Conservation (phyloP, 2,888 invertebrate genomes). For the Chouioia cunea region DNA sequence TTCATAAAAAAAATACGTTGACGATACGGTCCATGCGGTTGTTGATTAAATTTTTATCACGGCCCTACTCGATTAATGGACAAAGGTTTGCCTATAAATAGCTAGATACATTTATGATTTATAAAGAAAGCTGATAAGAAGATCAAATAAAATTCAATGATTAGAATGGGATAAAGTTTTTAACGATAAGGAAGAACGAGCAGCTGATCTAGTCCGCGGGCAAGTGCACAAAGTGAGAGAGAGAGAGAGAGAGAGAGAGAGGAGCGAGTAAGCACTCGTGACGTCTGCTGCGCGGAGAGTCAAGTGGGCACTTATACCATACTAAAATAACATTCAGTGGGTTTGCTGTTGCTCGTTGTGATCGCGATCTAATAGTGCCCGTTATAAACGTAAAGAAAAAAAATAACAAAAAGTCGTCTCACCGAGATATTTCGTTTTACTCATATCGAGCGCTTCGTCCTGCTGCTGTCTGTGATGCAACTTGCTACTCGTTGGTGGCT, state of each 20-base stretch:
- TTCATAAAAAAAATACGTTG: too few species aligned
- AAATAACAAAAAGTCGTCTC: too few species aligned
- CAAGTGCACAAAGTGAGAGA: slow-evolving; percentile 59
- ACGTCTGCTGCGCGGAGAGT: slow-evolving; percentile 63
- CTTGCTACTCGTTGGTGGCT: slow-evolving; percentile 27
- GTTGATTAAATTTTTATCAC: too few species aligned
- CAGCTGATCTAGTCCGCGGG: slow-evolving; percentile 53
- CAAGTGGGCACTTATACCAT: slow-evolving; percentile 67
- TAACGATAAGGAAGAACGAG: slow-evolving; percentile 11
- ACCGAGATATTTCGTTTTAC: slow-evolving; percentile 66
- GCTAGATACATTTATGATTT: too few species aligned
- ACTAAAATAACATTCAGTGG: slow-evolving; percentile 69
- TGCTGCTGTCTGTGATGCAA: slow-evolving; percentile 53
- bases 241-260: slow-evolving; percentile 47
- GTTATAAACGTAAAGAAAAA: too few species aligned
- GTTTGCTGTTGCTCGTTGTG: slow-evolving; percentile 56
- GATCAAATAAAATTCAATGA: not conserved
- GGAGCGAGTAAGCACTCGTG: slow-evolving; percentile 60
- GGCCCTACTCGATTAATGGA: too few species aligned
- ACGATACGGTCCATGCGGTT: too few species aligned
- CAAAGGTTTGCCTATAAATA: too few species aligned
- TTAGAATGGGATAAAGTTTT: slow-evolving; percentile 16
- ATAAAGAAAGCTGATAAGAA: too few species aligned
- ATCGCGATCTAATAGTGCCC: slow-evolving; percentile 36
- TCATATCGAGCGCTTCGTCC: slow-evolving; percentile 67